Evolutionary conservation across 1,140 invertebrate species (phyloP), one percentile per base, ranked within the genome.

Genomic region (Latrodectus geometricus): DNA sequence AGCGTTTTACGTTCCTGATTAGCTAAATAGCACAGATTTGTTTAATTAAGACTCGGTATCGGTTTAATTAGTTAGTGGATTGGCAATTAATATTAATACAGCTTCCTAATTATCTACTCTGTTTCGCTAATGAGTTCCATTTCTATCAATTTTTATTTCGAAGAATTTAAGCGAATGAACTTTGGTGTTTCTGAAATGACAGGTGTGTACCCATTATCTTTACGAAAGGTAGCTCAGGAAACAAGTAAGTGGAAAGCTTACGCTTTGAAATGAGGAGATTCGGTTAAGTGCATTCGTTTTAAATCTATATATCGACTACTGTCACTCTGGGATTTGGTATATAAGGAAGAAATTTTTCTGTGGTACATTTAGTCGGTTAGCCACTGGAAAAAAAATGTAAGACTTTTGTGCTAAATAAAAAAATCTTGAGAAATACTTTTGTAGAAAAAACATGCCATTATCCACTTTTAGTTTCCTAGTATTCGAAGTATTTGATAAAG

Each of bases 301-400:
- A 81, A 81, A 81, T 81, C 79, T 72, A 81, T 81, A 81, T 81
- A 81, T 81, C 69, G 79, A 81, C 69, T 81, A 72, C 35, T 81
- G 79, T 81, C 69, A 56, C 68, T 35, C 50, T 81, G 69, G 69
- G 21, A 81, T 23, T 72, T 20, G 21, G 66, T 72, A 72, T 56
- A 73, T 68, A 21, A 50, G 49, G 72, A 72, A 81, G 9, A 50
- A 68, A 66, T 66, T 72, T 81, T 68, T 21, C 17, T 48, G 68
- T 56, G 68, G 79, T 54, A 56, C 69, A 72, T 23, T 81, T 70
- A 52, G 68, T 72, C 54, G 52, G 79, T 72, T 79, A 68, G 12
- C 61, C 61, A n/a, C 35, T 49, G 48, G 35, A 35, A 70, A 70
- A 65, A 65, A 15, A 4, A 14, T 65, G n/a, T 75, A 8, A 21